Conservation (phyloP, 2,888 invertebrate genomes). For the Acleris laterana region DNA sequence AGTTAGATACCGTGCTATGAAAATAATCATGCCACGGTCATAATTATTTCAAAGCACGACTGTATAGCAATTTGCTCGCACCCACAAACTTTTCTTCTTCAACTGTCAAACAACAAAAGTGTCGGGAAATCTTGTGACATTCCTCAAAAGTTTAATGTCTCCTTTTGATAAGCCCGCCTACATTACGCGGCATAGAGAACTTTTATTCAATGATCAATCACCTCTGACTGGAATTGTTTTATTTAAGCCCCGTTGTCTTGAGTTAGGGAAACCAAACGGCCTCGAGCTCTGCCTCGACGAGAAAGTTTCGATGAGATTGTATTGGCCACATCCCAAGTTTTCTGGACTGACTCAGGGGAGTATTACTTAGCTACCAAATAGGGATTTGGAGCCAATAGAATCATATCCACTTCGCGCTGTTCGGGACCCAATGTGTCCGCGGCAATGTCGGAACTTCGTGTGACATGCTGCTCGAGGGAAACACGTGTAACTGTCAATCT, state of each 20-base stretch:
- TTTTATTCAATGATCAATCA: conserved; percentile 67
- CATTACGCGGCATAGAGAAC: conserved; percentile 40
- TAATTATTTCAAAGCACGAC: too few species aligned
- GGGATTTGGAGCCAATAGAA: conserved; percentile 46
- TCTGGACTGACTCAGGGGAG: conserved; percentile 49
- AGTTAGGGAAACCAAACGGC: conserved; percentile 38
- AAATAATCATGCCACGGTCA: too few species aligned
- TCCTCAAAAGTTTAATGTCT: conserved; percentile 31
- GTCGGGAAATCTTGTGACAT: conserved; percentile 1
- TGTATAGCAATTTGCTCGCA: not conserved
- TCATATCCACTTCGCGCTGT: conserved; percentile 38
- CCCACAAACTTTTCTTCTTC: not conserved
- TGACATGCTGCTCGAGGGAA: too few species aligned
- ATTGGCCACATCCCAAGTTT: conserved; percentile 75
- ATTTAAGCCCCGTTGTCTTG: conserved; percentile 46
- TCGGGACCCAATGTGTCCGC: conserved; percentile 13
- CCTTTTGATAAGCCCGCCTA: conserved; percentile 20
- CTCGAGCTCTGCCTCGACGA: conserved; percentile 39
- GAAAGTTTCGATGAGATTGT: conserved; percentile 78
- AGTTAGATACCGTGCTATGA: too few species aligned
- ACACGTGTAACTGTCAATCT: too few species aligned
- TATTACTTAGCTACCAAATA: conserved; percentile 49
- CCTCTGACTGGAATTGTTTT: conserved; percentile 59
- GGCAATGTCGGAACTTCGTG: conserved; percentile 10
- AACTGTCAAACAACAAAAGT: conserved; percentile 22